Evolutionary conservation across 2,888 invertebrate genomes (phyloP).

Genomic region (Zeuzera pyrina): DNA sequence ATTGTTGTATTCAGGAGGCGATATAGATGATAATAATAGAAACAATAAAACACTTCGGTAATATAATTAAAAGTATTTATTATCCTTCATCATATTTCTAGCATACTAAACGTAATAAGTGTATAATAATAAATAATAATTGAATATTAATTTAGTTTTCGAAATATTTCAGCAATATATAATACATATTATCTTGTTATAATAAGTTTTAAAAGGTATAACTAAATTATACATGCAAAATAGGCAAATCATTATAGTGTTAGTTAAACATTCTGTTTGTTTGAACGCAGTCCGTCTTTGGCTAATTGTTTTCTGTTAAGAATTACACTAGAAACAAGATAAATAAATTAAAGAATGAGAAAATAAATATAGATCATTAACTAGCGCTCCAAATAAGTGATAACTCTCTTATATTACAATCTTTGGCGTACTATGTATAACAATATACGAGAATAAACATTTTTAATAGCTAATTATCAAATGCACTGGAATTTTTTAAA

Average conservation of each 20-base stretch:
- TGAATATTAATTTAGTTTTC: constrained; percentile 70
- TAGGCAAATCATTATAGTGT: constrained; percentile 67
- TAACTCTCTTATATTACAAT: constrained; percentile 55
- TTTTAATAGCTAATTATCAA: constrained; percentile 44
- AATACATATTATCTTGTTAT: constrained; percentile 64
- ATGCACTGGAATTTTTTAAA: constrained; percentile 25
- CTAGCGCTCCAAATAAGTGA: constrained; percentile 53
- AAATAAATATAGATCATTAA: constrained; percentile 35
- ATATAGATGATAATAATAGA: too few relatives aligned
- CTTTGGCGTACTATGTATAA: constrained; percentile 68
- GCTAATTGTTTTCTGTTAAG: constrained; percentile 25
- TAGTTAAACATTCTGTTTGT: constrained; percentile 52
- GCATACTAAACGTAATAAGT: constrained; percentile 75
- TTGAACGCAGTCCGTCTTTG: constrained; percentile 37
- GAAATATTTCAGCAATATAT: constrained; percentile 69
- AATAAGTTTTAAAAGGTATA: constrained; percentile 49
- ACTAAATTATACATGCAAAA: constrained; percentile 60
- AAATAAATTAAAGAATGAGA: neutral
- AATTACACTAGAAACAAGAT: constrained; percentile 4
- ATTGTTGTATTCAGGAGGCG: too few relatives aligned
- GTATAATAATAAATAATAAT: constrained; percentile 74
- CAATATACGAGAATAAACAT: constrained; percentile 56
- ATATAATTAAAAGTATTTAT: constrained; percentile 76
- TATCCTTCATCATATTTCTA: constrained; percentile 75
- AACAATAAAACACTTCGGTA: constrained; percentile 60